Evolutionary conservation across 2,797 vertebrate species (phyloP), one percentile per base, ranked within the genome.

Genomic region (Dromococcyx pavoninus): DNA sequence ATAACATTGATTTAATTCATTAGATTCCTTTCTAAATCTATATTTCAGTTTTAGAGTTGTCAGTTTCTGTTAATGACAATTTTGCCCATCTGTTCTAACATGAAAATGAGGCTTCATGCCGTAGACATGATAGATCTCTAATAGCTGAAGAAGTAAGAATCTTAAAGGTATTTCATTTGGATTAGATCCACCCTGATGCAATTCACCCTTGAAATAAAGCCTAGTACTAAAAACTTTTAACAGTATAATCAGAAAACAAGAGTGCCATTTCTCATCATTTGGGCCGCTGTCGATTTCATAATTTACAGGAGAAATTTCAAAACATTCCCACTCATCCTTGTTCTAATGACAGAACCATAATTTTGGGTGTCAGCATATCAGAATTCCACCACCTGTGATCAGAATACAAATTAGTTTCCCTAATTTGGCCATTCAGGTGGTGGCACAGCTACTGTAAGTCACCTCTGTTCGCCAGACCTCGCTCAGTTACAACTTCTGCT

Each of bases 21-120:
- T 98, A 98, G 97, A 98, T 98, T 97, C 97, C 97, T 98, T 98
- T 98, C 98, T 96, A 97, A 96, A 98, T 97, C 98, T 98, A 98
- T 98, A 98, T 98, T 98, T 98, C 98, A 98, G 98, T 98, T 98
- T 98, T 98, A 98, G 98, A 97, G 98, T 98, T 98, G 98, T 98
- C 98, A 98, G 97, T 98, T 98, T 97, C 97, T 97, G 98, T 98
- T 98, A 98, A 98, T 98, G 98, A 98, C 98, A 98, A 98, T 98
- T 98, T 98, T 97, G 96, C 96, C 98, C 98, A 98, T 98, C 98
- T 98, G 98, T 98, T 98, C 98, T 97, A 94, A 97, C 96, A 98
- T 50, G 97, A 97, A 97, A 98, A 98, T 95, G 97, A 98, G 97
- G 96, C 97, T 97, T 96, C 97, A 95, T 93, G 97, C 97, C 67